phyloP scores from a whole-genome alignment of 2,113 vertebrate genomes.

The Dinomys branickii region DNA sequence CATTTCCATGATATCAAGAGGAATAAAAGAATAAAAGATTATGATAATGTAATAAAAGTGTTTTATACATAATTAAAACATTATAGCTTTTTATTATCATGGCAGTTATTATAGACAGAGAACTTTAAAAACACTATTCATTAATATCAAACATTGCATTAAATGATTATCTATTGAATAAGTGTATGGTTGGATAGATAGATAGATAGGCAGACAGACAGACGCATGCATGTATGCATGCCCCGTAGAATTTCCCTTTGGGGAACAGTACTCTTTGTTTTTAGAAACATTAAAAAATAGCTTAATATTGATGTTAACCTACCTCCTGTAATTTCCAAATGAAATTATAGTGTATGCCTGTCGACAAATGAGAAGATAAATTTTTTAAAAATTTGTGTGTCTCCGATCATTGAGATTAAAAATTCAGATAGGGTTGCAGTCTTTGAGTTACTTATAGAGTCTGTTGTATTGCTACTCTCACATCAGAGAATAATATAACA shows the following conservation, averaged over 20 bases:
- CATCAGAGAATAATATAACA: neutral
- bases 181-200: neutral
- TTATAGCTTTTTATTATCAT: neutral
- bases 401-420: neutral
- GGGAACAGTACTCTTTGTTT: neutral
- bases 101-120: neutral
- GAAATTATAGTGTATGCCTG: neutral
- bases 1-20: neutral
- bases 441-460: neutral
- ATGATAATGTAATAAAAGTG: neutral
- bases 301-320: neutral
- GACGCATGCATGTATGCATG: neutral
- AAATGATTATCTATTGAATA: neutral
- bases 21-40: neutral
- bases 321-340: conserved; percentile 30
- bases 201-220: neutral
- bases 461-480: neutral
- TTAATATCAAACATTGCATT: neutral
- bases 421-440: neutral
- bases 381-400: neutral
- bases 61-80: neutral
- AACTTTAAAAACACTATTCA: neutral
- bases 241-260: neutral
- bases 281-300: conserved; percentile 33
- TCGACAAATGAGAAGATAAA: neutral